Base-by-base conservation (phyloP, 53 echinoderm and acorn worm species). In the Patiria pectinifera region DNA sequence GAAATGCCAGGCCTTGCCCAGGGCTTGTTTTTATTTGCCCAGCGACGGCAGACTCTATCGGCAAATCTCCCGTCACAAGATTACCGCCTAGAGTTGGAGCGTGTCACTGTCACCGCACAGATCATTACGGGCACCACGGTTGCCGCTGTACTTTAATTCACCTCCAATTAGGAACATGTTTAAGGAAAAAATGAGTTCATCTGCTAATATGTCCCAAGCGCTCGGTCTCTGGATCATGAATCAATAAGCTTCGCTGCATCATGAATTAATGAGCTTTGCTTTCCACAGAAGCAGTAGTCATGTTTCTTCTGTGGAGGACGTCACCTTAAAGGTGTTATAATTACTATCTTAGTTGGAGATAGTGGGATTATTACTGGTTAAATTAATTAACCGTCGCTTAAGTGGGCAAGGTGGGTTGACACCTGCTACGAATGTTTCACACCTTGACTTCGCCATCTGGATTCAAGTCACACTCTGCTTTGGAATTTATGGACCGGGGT, bases 1-100 rank as follows among this genome's bases (percentile, higher is more conserved):
- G 62, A 23, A 86, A 86, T 86, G 63, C 23, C 86, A 74, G 49
- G 2, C 24, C 48, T 74, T 48, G 72, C 86, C 86, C 23, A 45
- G 23, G 74, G 86, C 24, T 71, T 49, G 45, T 78, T 86, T 86
- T 86, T 47, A 16, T 53, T 66, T 85, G 69, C 69, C 45, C 24
- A 85, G 69, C 45, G 35, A 85, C 47, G 62, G 45, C 45, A 43
- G 8, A 69, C 47, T 35, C 45, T 45, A 26, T 63, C 45, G 15
- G 69, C 45, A 45, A 66, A 18, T 70, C 22, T 45, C 21, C 45
- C 45, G 60, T 85, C 62, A 4, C 35, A 12, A 1, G 60, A 61
- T 62, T 61, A 35, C 12, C 60, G 25, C 35, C 44, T 35, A 49
- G 75, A 49, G 19, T 70, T 47, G 69, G 86, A 74, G 24, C 86